Percentiles rank a stretch among this genome's conserved stretches.
These are phyloP conservation scores for Falcunculus frontatus DNA, from an alignment of 2,113 vertebrate species.

Conservation along the genomic window DNA sequence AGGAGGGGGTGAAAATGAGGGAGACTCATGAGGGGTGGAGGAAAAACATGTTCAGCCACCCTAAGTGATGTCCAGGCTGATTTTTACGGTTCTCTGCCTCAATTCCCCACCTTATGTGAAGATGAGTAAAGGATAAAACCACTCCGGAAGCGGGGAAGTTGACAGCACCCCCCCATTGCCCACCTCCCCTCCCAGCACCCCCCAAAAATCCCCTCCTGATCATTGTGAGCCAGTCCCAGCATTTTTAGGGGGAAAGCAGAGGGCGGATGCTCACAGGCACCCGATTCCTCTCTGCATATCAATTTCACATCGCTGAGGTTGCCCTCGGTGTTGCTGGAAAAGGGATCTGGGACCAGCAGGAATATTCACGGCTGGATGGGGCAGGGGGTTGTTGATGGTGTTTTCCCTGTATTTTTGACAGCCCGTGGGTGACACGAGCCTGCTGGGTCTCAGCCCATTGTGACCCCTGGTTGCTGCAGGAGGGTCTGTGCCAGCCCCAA, in stretches of 20 bases:
- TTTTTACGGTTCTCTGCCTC: neutral
- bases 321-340: neutral
- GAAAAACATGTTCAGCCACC: neutral
- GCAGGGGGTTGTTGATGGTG: rapidly evolving
- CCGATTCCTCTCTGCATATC: neutral
- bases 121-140: neutral
- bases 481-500: neutral
- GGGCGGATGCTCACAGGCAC: rapidly evolving
- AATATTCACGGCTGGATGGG: neutral
- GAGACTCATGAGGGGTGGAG: rapidly evolving
- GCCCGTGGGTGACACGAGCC: neutral
- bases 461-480: neutral
- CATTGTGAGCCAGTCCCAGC: rapidly evolving
- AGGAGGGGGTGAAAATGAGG: neutral
- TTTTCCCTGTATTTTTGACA: neutral
- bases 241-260: neutral
- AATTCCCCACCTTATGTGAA: neutral
- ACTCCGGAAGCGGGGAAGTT: rapidly evolving
- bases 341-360: neutral
- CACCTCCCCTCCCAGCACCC: neutral
- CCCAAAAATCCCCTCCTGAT: neutral
- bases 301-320: neutral
- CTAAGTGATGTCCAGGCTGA: neutral
- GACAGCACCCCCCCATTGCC: too few relatives aligned
- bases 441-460: neutral